Evolutionary conservation across 1,140 invertebrate genomes (phyloP).

Genomic region (Pseudomyrmex cubaensis): DNA sequence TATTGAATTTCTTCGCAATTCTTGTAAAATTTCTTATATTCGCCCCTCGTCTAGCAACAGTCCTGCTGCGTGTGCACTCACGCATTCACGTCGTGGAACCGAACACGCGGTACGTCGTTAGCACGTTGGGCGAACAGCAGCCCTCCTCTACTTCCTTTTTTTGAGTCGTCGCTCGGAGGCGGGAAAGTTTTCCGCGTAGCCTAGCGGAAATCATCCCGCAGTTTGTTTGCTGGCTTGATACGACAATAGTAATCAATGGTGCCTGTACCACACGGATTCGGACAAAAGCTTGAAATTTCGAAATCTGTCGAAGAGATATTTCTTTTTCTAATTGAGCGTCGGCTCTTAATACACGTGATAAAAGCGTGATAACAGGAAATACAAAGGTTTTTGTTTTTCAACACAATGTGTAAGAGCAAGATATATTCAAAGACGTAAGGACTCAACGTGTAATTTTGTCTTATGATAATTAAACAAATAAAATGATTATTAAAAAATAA

Average conservation of each 20-base stretch:
- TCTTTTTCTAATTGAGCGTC: background rate
- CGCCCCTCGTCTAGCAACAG: background rate
- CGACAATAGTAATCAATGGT: slow-evolving; percentile 26
- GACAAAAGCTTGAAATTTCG: slow-evolving; percentile 11
- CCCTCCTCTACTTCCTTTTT: slow-evolving; percentile 14
- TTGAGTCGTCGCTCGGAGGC: slow-evolving; percentile 34
- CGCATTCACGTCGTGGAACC: slow-evolving; percentile 16
- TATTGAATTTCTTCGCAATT: background rate
- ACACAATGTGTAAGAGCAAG: too few species aligned
- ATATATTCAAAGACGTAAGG: too few species aligned
- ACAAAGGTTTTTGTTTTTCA: background rate
- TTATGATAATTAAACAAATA: slow-evolving; percentile 2
- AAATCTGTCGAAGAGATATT: background rate
- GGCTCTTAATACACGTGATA: background rate
- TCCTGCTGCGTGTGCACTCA: slow-evolving; percentile 18
- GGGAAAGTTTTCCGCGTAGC: slow-evolving; percentile 34
- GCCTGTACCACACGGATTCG: slow-evolving; percentile 1
- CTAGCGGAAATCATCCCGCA: slow-evolving; percentile 38
- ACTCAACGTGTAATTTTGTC: too few species aligned
- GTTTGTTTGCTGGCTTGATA: slow-evolving; percentile 33
- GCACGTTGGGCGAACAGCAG: background rate
- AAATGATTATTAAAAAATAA: background rate
- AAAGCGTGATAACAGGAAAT: background rate
- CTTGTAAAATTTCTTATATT: background rate
- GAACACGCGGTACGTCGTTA: slow-evolving; percentile 24